Evolutionary conservation across 2,797 vertebrate species (phyloP), one percentile per base, ranked within the genome.

Genomic region (Cuculus canorus): DNA sequence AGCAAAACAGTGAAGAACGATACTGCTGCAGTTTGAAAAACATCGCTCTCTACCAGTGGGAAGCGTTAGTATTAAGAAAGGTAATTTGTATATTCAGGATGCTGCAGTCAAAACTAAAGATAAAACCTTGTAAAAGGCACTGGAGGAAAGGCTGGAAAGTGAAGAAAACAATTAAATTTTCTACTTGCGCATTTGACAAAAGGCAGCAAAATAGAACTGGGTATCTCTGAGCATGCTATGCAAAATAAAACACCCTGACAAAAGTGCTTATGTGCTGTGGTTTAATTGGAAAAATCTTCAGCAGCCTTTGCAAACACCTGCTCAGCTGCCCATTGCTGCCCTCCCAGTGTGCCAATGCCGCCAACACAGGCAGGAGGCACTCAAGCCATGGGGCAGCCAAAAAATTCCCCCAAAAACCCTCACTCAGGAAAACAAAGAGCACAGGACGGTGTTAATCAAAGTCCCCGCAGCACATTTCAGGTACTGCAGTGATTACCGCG

Each of bases 401-500:
- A 48, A 66, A 52, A 52, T 28, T 15, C 7, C 17, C 3, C 45
- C 30, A 23, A 60, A 70, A 35, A 5, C 5, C 41, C 48, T 72
- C 37, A 5, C 22, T 15, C 37, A 43, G 32, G 68, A 32, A 75
- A 61, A 50, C 17, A 64, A 65, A 33, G 11, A 24, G 28, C 35
- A 54, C 28, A 3, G 32, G 32, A 54, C 7, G 39, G 24, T 32
- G 35, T 32, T 71, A 45, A 33, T 50, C 14, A 23, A 28, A 28
- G 52, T 16, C 48, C 14, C 28, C 17, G 30, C 25, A 10, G 66
- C 35, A 5, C 27, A 6, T 33, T 23, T 18, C 80, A 53, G 56
- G 17, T 48, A 16, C 61, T 2, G 33, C 1, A 1, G 43, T 23
- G 33, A 33, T 69, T 19, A 17, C 1, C 10, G 1, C 0, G 3